These are phyloP conservation scores for Chloropsis cyanopogon DNA, from an alignment of 2,113 vertebrate species.

Conservation along the genomic window DNA sequence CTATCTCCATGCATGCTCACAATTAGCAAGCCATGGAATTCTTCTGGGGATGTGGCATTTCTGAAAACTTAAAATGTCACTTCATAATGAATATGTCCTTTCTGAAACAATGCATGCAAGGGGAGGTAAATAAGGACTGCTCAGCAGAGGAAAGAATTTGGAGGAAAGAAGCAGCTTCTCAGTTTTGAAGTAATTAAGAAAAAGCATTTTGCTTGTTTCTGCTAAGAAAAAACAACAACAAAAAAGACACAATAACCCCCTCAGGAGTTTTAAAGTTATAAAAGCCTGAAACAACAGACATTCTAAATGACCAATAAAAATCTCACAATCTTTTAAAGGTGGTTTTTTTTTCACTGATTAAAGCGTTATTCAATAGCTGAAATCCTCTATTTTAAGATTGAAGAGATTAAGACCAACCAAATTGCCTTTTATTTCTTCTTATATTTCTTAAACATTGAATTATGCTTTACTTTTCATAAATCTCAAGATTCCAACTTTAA, in stretches of 20 bases:
- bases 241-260: fast-evolving
- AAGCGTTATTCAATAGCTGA: conserved; percentile 16
- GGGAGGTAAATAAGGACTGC: background rate
- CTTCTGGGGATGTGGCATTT: background rate
- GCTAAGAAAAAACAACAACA: background rate
- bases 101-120: background rate
- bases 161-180: background rate
- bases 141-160: background rate
- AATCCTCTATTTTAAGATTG: conserved; percentile 46
- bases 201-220: background rate
- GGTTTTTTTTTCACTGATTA: background rate
- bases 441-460: conserved; percentile 56
- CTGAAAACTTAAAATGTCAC: background rate
- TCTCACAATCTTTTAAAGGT: background rate
- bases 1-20: background rate
- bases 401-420: conserved; percentile 47
- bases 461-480: conserved; percentile 57
- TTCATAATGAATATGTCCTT: background rate
- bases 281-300: background rate
- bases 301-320: background rate
- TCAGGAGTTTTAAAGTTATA: background rate
- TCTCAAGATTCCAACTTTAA: conserved; percentile 57
- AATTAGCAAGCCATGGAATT: background rate
- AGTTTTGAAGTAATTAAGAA: background rate
- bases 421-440: conserved; percentile 58